Evolutionary conservation across 2,888 invertebrate genomes (phyloP).

Genomic region (Drosophila percnosoma): DNA sequence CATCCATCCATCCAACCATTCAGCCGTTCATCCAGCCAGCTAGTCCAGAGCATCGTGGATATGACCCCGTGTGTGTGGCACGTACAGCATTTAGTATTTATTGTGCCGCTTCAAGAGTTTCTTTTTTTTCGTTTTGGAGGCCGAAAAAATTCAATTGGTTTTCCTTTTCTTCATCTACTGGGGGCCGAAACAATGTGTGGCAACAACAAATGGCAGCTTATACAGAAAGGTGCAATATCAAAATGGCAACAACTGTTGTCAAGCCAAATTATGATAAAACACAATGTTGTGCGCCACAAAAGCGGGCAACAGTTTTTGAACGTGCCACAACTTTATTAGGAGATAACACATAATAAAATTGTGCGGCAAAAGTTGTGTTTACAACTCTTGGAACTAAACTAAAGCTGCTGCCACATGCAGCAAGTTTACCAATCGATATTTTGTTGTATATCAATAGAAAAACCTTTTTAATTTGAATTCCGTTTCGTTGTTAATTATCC

Average conservation of each 20-base stretch:
- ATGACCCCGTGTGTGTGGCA: constrained; percentile 56
- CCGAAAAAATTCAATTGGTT: constrained; percentile 67
- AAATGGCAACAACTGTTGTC: constrained; percentile 37
- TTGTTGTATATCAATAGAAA: background rate
- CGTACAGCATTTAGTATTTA: constrained; percentile 78
- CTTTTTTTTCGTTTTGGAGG: constrained; percentile 25
- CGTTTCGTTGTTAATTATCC: background rate
- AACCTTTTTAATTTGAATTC: background rate
- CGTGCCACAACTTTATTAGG: constrained; percentile 20
- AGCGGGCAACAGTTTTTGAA: constrained; percentile 42
- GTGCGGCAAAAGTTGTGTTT: background rate
- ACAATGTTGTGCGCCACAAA: constrained; percentile 35
- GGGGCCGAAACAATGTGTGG: constrained; percentile 21
- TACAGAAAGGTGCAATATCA: constrained; percentile 42
- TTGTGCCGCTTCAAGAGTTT: constrained; percentile 61
- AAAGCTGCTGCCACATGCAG: background rate
- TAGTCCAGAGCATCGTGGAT: constrained; percentile 18
- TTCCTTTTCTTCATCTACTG: constrained; percentile 20
- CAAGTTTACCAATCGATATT: background rate
- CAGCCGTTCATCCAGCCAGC: constrained; percentile 9
- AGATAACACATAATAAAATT: background rate
- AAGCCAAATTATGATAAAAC: constrained; percentile 21
- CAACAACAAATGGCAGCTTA: background rate
- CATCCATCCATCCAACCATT: constrained; percentile 14
- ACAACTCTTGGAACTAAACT: background rate